A percentile compares a stretch with the other conserved stretches of the same genome.
These are phyloP conservation scores for Chinchilla lanigera DNA, from an alignment of 2,113 vertebrate species.

Conservation along the genomic window DNA sequence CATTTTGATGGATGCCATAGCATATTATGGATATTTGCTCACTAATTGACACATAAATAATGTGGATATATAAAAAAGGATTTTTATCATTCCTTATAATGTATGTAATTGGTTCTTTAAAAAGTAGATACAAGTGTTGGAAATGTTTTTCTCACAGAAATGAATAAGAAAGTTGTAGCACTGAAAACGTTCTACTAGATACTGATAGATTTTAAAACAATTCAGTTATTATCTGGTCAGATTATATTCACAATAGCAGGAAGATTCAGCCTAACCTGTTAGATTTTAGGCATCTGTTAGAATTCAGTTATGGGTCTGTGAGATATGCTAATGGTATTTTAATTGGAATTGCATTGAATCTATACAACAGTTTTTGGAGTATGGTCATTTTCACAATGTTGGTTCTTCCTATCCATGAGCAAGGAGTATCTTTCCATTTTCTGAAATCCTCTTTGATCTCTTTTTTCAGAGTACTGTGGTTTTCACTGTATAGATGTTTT, in stretches of 20 bases:
- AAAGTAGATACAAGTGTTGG: not conserved
- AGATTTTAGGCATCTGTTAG: not conserved
- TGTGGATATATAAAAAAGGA: not conserved
- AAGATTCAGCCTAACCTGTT: not conserved
- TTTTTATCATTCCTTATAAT: not conserved
- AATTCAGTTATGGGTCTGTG: not conserved
- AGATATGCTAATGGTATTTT: too few species aligned
- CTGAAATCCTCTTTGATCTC: too few species aligned
- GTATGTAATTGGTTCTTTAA: not conserved
- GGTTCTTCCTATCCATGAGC: too few species aligned
- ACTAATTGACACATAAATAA: not conserved
- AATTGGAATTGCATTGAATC: too few species aligned
- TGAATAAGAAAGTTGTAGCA: not conserved
- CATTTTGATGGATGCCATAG: not conserved
- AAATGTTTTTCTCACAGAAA: not conserved
- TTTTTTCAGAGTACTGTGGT: too few species aligned
- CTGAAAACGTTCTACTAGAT: not conserved
- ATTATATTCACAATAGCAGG: not conserved
- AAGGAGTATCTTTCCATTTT: too few species aligned
- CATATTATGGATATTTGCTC: not conserved
- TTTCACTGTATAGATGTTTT: too few species aligned
- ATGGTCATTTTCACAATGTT: too few species aligned
- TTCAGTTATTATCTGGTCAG: not conserved
- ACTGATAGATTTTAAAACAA: not conserved
- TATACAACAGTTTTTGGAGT: too few species aligned